These are phyloP conservation scores for Phengaris alcon DNA, from an alignment of 2,888 invertebrate genomes.

Conservation along the genomic window DNA sequence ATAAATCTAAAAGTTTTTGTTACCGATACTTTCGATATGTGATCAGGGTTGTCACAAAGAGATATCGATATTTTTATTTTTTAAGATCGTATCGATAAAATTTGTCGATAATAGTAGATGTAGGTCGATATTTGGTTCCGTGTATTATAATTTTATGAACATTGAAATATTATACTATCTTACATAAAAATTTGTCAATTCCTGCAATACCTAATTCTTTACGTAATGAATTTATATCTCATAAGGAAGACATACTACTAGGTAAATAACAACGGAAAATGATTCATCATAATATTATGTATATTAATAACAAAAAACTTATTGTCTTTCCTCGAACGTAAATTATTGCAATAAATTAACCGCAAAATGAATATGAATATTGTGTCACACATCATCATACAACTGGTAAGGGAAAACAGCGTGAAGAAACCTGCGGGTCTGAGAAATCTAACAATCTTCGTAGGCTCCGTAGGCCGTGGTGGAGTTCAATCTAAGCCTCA, in stretches of 20 bases:
- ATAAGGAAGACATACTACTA: background rate
- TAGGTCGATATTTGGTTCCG: too few species aligned
- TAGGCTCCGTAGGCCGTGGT: too few species aligned
- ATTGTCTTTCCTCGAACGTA: background rate
- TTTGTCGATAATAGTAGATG: background rate
- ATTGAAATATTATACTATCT: too few species aligned
- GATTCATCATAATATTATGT: background rate
- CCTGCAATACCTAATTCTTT: background rate
- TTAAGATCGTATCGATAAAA: background rate
- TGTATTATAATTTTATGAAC: too few species aligned
- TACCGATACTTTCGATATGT: conserved; percentile 46
- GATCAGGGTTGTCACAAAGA: conserved; percentile 36
- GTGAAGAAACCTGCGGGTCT: background rate
- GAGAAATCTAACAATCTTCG: background rate
- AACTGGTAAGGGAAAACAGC: background rate
- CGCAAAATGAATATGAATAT: conserved; percentile 1
- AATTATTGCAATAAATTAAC: background rate
- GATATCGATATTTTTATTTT: background rate
- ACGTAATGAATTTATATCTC: background rate
- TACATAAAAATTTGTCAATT: too few species aligned
- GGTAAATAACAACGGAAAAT: background rate
- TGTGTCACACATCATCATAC: background rate
- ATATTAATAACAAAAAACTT: background rate
- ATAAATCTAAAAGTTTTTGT: conserved; percentile 60
- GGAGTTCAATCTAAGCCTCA: too few species aligned